Evolutionary conservation across 1,140 invertebrate genomes (phyloP), one percentile per base, ranked within the genome.

Genomic region (Dendroctonus valens): DNA sequence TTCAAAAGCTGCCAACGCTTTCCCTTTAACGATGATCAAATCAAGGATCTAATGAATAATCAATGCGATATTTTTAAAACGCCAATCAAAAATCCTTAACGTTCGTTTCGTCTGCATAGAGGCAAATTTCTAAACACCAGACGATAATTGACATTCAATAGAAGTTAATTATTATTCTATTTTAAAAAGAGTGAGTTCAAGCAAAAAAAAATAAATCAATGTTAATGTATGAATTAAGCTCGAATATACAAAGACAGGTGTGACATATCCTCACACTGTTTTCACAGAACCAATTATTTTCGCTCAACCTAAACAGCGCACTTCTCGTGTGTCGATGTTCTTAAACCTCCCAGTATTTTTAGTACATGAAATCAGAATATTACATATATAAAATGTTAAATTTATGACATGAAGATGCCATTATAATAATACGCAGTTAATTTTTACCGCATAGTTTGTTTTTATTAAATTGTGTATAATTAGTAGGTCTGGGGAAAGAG

Each of bases 321-420:
- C 49, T 61, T 61, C 49, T 61, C 59, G 49, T 61, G 49, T 61
- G 59, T 61, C 59, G 59, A 61, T 61, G 59, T 41, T 52, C 59
- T 52, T 61, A 41, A 51, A 38, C 15, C 15, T 39, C 44, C 44
- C 38, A 40, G 42, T 59, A 59, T 49, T 59, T 59, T 59, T 59
- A 59, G 58, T 59, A 37, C 42, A 59, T 59, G 58, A 59, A 59
- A 59, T 50, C 42, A 49, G 58, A 59, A 39, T 48, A 59, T 59
- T 59, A 39, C 11, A 59, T 59, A 46, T 49, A 39, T 55, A 55
- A 55, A 55, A 46, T 46, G 42, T 12, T 46, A 9, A 46, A 46
- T 46, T 55, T 55, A 55, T 55, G 53, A 55, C 53, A 55, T 38
- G 53, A 40, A 9, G 41, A 39, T 41, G 39, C 39, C 6, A 55